Evolutionary conservation across 2,797 vertebrate genomes (phyloP), one percentile per base, ranked within the genome.

Genomic region (Salmo trutta): DNA sequence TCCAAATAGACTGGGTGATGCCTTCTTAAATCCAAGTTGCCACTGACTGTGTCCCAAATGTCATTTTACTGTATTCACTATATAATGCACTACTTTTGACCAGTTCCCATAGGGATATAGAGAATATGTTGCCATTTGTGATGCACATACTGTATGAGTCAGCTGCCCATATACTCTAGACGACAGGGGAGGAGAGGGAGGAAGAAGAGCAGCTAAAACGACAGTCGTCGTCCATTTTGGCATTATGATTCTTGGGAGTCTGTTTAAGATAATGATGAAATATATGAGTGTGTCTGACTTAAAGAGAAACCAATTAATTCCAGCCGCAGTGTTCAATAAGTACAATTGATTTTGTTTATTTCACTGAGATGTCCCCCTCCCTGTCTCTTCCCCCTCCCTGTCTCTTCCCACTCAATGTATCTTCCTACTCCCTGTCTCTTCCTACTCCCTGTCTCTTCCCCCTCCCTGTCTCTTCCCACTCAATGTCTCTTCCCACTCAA

Each of bases 221-320:
- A 64, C 75, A 73, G 78, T 80, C 21, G 59, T 79, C 81, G 74
- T 81, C 47, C 54, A 75, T 54, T 76, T 77, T 76, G 51, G 78
- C 76, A 70, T 83, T 79, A 81, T 87, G 89, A 92, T 90, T 91
- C 85, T 88, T 76, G 75, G 75, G 73, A 78, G 77, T 82, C 79
- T 54, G 90, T 90, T 90, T 87, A 80, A 83, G 78, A 80, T 91
- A 91, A 93, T 91, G 84, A 91, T 91, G 86, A 89, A 89, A 91
- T 89, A 85, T 88, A 88, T 79, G 87, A 85, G 82, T 80, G 72
- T 85, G 89, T 91, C 92, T 77, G 80, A 54, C 24, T 84, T 86
- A 87, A 91, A 88, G 88, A 85, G 85, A 84, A 87, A 85, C 89
- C 91, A 90, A 90, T 94, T 91, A 90, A 90, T 89, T 86, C 81